A percentile compares a stretch with the other conserved stretches of the same genome.
These are phyloP conservation scores for Sternotherus odoratus DNA, from an alignment of 2,797 vertebrate species.

Conservation along the genomic window DNA sequence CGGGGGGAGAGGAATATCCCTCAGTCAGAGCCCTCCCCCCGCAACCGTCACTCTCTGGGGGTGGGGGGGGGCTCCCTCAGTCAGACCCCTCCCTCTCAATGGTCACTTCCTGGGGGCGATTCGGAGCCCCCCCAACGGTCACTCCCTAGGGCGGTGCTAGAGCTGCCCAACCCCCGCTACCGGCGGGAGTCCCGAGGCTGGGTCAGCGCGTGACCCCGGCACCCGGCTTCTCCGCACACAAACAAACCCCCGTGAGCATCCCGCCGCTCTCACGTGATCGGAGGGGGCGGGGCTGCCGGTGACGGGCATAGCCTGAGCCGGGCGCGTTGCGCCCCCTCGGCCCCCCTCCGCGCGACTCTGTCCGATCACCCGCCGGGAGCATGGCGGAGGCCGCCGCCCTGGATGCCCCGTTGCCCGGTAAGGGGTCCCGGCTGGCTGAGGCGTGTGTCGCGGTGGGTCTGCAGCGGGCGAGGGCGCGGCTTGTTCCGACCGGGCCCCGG, in stretches of 20 bases:
- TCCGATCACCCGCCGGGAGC: neutral
- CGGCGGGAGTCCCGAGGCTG: too few relatives aligned
- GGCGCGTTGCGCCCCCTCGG: neutral
- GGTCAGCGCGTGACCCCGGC: too few relatives aligned
- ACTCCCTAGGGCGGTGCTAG: too few relatives aligned
- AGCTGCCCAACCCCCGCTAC: too few relatives aligned
- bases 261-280: neutral
- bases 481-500: too few relatives aligned
- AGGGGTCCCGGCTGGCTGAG: neutral
- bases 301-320: neutral
- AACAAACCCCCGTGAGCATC: neutral
- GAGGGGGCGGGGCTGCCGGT: neutral
- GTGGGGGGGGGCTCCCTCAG: neutral
- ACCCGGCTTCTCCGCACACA: too few relatives aligned
- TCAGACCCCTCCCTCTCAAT: too few relatives aligned
- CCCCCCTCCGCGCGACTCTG: neutral
- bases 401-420: conserved; percentile 19
- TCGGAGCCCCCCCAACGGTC: too few relatives aligned
- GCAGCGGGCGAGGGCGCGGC: too few relatives aligned
- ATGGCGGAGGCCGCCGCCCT: conserved; percentile 5
- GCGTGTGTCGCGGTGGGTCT: rapidly evolving
- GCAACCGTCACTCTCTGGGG: neutral
- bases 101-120: too few relatives aligned
- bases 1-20: too few relatives aligned
- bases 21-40: too few relatives aligned